Evolutionary conservation across 2,888 invertebrate genomes (phyloP).

Genomic region (Diachrysia chrysitis): DNA sequence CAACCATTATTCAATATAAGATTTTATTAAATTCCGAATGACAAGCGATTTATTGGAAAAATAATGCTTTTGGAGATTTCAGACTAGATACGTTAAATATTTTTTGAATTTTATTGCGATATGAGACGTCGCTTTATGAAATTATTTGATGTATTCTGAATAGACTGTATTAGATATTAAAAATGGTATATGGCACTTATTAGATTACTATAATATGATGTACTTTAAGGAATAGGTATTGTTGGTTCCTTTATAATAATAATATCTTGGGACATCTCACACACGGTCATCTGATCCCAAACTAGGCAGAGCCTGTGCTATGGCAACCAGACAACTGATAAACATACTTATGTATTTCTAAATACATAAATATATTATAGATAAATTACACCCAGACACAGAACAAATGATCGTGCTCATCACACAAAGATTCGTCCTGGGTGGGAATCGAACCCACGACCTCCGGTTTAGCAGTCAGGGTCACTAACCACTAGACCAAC

Average conservation of each 20-base stretch:
- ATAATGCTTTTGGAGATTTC: slow-evolving; percentile 52
- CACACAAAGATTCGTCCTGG: too few relatives aligned
- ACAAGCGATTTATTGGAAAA: slow-evolving; percentile 63
- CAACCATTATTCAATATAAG: slow-evolving; percentile 66
- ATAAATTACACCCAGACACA: too few relatives aligned
- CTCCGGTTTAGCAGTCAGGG: too few relatives aligned
- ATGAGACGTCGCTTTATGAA: slow-evolving; percentile 25
- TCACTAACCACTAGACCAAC: too few relatives aligned
- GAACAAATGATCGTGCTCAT: too few relatives aligned
- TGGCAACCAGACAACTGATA: too few relatives aligned
- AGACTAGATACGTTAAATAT: slow-evolving; percentile 40
- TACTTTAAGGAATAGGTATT: neutral
- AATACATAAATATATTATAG: too few relatives aligned
- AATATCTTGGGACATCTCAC: too few relatives aligned
- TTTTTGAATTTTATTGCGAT: slow-evolving; percentile 40
- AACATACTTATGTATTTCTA: too few relatives aligned
- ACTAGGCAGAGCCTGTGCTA: too few relatives aligned
- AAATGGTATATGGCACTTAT: neutral
- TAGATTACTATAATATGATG: neutral
- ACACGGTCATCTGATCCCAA: too few relatives aligned
- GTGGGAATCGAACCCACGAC: too few relatives aligned
- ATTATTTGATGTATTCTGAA: slow-evolving; percentile 20
- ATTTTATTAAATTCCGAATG: slow-evolving; percentile 67
- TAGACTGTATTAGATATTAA: neutral
- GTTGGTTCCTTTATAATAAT: neutral